phyloP scores from a whole-genome alignment of 2,888 invertebrate species.

The Leptopilina syphax region DNA sequence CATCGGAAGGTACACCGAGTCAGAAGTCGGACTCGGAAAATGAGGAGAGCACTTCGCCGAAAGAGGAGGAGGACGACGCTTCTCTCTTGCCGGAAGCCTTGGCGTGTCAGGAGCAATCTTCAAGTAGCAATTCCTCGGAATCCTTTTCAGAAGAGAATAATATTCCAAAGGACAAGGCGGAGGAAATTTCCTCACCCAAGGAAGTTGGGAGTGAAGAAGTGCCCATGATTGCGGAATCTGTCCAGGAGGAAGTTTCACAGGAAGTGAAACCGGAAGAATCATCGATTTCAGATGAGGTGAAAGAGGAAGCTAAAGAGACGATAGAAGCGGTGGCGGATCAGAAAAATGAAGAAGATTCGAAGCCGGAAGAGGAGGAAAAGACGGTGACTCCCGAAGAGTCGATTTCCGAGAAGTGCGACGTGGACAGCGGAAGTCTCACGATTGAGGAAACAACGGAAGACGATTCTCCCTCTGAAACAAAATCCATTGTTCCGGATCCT shows the following conservation, averaged over 20 bases:
- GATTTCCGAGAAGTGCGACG: slow-evolving; percentile 43
- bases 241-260: too few relatives aligned
- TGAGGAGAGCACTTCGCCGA: slow-evolving; percentile 48
- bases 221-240: slow-evolving; percentile 4
- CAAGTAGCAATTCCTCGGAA: not conserved
- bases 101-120: slow-evolving; percentile 15
- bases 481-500: slow-evolving; percentile 68
- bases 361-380: not conserved
- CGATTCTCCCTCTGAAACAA: slow-evolving; percentile 57
- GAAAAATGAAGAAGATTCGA: slow-evolving; percentile 19
- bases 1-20: not conserved
- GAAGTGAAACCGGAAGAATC: not conserved
- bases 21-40: not conserved
- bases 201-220: slow-evolving; percentile 23
- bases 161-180: slow-evolving; percentile 6
- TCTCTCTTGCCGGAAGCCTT: not conserved
- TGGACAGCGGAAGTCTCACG: slow-evolving; percentile 48
- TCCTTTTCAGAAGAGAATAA: slow-evolving; percentile 11
- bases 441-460: slow-evolving; percentile 69
- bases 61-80: slow-evolving; percentile 35
- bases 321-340: not conserved
- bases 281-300: not conserved
- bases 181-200: not conserved
- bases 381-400: slow-evolving; percentile 52
- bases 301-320: not conserved